A percentile compares a stretch with the other conserved stretches of the same genome.
These are phyloP conservation scores for Halcyon badia DNA, from an alignment of 2,797 vertebrate species.

Conservation along the genomic window DNA sequence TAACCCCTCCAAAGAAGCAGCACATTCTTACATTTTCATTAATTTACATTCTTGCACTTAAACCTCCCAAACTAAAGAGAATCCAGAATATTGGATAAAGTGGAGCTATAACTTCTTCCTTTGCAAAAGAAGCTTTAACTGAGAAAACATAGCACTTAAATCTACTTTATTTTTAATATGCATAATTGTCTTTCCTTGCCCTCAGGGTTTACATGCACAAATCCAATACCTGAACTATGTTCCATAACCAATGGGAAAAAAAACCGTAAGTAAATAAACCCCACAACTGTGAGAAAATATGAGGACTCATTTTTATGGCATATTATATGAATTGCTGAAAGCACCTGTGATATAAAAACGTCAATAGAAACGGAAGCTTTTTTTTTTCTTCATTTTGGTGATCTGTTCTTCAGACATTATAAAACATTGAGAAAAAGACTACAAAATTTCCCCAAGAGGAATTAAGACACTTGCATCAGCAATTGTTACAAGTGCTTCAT, in stretches of 20 bases:
- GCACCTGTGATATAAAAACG: background rate
- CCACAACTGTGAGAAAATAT: background rate
- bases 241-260: background rate
- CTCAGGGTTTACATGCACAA: background rate
- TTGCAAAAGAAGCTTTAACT: background rate
- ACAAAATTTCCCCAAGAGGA: background rate
- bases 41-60: background rate
- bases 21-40: background rate
- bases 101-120: background rate
- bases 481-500: background rate
- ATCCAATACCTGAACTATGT: background rate
- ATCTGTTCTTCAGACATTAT: background rate
- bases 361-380: background rate
- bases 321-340: background rate
- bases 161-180: background rate
- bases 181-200: background rate
- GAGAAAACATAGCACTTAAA: background rate
- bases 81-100: background rate
- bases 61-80: background rate
- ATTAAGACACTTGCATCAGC: background rate
- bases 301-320: background rate
- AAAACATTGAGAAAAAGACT: background rate
- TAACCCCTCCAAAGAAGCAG: background rate
- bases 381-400: background rate
- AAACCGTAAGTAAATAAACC: accelerated